Conservation (phyloP, 1,140 invertebrate species). For the Papilio polytes region DNA sequence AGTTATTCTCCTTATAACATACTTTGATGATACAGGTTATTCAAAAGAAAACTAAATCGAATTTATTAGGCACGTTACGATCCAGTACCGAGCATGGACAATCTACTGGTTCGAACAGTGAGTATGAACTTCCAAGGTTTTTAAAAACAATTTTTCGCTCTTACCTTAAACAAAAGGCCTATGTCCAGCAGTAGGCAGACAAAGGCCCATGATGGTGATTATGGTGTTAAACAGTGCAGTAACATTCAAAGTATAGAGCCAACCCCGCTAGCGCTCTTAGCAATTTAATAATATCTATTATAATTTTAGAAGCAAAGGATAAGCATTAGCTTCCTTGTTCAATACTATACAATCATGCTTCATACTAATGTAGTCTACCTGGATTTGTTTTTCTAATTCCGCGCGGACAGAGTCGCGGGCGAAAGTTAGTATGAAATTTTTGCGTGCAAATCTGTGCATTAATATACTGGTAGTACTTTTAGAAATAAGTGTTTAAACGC, state of each 20-base stretch:
- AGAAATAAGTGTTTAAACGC: neutral
- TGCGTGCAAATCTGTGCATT: neutral
- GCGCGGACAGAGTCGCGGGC: no score
- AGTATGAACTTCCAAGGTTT: neutral
- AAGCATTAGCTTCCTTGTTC: neutral
- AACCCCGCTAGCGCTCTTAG: neutral
- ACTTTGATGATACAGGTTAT: neutral
- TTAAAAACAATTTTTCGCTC: no score
- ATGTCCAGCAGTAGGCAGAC: no score
- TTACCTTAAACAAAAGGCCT: no score
- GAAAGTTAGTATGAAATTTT: no score
- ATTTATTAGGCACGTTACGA: constrained; percentile 9
- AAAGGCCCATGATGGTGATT: no score
- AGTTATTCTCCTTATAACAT: neutral
- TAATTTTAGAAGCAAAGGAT: neutral
- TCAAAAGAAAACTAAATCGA: constrained; percentile 26
- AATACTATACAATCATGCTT: no score
- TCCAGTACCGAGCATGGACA: constrained; percentile 24
- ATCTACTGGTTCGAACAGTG: constrained; percentile 28
- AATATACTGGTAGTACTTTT: neutral
- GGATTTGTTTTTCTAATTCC: no score
- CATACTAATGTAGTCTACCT: no score
- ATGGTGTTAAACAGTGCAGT: no score
- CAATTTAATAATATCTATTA: neutral
- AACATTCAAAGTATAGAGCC: no score